phyloP scores from a whole-genome alignment of 1,140 invertebrate species.

The Drosophila sucinea region DNA sequence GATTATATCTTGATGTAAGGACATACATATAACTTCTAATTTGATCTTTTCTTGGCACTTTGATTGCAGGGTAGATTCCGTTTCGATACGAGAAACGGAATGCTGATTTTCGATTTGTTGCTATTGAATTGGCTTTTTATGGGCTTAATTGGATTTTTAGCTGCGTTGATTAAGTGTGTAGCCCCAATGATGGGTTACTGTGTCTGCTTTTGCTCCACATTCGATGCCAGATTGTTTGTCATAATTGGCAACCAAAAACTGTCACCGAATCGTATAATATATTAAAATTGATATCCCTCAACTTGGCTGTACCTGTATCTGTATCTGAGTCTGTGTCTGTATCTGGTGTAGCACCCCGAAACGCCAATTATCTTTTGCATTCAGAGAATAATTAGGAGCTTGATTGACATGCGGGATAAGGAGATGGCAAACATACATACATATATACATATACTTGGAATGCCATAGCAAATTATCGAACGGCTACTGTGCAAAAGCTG shows the following conservation, averaged over 20 bases:
- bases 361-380: conserved; percentile 82
- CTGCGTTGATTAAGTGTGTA: conserved; percentile 53
- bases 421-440: conserved; percentile 46
- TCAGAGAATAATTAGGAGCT: conserved; percentile 83
- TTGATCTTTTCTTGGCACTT: neutral
- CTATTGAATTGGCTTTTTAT: conserved; percentile 27
- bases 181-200: conserved; percentile 27
- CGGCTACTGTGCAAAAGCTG: conserved; percentile 75
- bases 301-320: neutral
- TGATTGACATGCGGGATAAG: conserved; percentile 83
- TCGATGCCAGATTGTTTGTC: conserved; percentile 59
- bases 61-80: neutral
- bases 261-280: conserved; percentile 43
- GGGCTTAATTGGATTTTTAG: conserved; percentile 68
- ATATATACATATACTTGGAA: conserved; percentile 77
- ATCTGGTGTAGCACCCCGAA: conserved; percentile 38
- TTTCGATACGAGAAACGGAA: neutral
- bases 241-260: conserved; percentile 61
- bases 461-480: conserved; percentile 83
- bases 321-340: neutral
- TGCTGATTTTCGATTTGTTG: neutral
- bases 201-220: conserved; percentile 22
- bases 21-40: neutral
- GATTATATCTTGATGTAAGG: too few relatives aligned
- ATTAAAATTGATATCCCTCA: conserved; percentile 61